Percentiles rank a stretch among this genome's conserved stretches.
Evolutionary conservation across 2,888 invertebrate species (phyloP).

Genomic region (Hemicrepidius hirtus): DNA sequence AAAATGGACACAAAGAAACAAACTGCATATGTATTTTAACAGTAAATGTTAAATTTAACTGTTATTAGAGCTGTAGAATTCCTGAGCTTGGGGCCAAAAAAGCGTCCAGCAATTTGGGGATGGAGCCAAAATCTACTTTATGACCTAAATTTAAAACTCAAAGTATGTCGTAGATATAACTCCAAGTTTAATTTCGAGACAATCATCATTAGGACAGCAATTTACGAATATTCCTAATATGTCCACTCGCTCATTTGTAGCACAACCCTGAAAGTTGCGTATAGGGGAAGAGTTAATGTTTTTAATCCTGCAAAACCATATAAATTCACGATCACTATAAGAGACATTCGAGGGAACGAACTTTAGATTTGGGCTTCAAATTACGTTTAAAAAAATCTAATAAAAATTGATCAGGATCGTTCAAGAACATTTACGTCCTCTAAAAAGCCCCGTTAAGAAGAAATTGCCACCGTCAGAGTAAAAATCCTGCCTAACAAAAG

Average conservation of each 20-base stretch:
- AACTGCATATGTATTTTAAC: constrained; percentile 8
- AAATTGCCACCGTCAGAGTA: constrained; percentile 44
- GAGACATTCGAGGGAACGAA: constrained; percentile 20
- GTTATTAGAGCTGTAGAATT: constrained; percentile 53
- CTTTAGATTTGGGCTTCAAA: constrained; percentile 45
- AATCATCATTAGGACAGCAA: constrained; percentile 55
- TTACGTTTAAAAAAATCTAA: constrained; percentile 42
- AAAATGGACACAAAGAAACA: not conserved
- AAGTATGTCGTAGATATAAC: constrained; percentile 41
- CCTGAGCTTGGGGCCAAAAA: constrained; percentile 39
- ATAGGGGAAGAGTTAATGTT: constrained; percentile 53
- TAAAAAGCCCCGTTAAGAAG: constrained; percentile 42
- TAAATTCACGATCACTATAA: constrained; percentile 43
- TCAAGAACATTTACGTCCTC: constrained; percentile 43
- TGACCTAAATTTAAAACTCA: constrained; percentile 45
- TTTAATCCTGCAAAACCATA: constrained; percentile 56
- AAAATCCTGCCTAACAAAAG: constrained; percentile 42
- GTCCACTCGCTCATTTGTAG: constrained; percentile 42
- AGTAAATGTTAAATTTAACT: constrained; percentile 52
- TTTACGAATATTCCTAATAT: constrained; percentile 56
- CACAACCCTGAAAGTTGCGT: constrained; percentile 32
- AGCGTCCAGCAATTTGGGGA: constrained; percentile 38
- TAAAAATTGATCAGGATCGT: constrained; percentile 49
- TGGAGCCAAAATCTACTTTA: constrained; percentile 44
- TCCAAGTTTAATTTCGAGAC: constrained; percentile 51